Base-by-base conservation (phyloP, 2,113 vertebrate species). In the Amazona guildingii region DNA sequence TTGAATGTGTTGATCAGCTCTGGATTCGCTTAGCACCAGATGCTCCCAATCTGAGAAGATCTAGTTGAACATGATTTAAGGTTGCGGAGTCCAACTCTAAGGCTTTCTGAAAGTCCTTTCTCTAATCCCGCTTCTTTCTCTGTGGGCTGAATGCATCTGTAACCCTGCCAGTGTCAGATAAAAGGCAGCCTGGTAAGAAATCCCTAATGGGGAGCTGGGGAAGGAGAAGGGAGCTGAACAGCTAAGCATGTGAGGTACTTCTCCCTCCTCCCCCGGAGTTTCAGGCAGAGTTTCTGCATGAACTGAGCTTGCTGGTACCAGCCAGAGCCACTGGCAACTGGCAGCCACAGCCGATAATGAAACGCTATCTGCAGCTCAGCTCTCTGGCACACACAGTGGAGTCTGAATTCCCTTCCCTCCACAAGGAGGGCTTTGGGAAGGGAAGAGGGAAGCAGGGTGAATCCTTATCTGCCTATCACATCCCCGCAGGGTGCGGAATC, bases 181-280 rank as follows among this genome's bases (percentile, higher is more conserved):
- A 97, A 95, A 97, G 97, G 90, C 95, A 97, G 97, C 96, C 91
- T 95, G 95, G 95, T 96, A 95, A 96, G 93, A 97, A 97, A 96
- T 92, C 86, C 84, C 82, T 90, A 86, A 88, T 94, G 93, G 85
- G 82, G 90, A 95, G 74, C 89, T 75, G 66, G 57, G 85, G 90
- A 95, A 94, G 88, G 91, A 97, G 84, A 94, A 88, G 78, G 90
- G 91, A 95, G 72, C 93, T 52, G 63, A 91, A 82, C 88, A 61
- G 86, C 39, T 15, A 88, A 92, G 91, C 91, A 75, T 94, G 77
- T 83, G 95, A 93, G 90, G 74, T 94, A 87, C 94, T 95, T 94
- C 52, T 80, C 72, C 68, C 83, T 90, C 90, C 96, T 96, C 95
- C 92, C 83, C 92, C 90, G 23, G 87, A 92, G 95, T 96, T 96